Base-by-base conservation (phyloP, 35 echinoderm and acorn worm species). In the Apostichopus parvimensis region DNA sequence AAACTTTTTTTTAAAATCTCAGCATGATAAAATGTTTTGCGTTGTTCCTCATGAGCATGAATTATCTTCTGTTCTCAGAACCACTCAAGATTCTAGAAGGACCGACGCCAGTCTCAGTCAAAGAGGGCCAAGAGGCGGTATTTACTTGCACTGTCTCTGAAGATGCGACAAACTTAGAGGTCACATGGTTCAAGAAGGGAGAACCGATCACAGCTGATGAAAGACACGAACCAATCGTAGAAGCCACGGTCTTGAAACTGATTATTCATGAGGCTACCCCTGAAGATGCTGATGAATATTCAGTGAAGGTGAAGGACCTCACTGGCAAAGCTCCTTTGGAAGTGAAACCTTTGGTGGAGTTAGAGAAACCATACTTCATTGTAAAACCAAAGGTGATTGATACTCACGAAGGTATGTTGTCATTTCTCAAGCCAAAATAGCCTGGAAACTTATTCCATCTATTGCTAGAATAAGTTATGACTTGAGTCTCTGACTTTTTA, bases 221-320 rank as follows among this genome's bases (percentile, higher is more conserved):
- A 68, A 18, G 89, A 23, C 73, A 91, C 25, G 89, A 78, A 52
- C 14, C 77, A 52, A 79, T 79, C 54, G 72, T 91, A 5, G 89
- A 91, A 60, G 89, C 72, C 18, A 77, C 89, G 0, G 73, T 78
- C 53, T 53, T 91, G 75, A 79, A 78, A 15, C 20, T 91, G 55
- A 91, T 79, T 79, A 91, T 91, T 79, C 71, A 56, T 91, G 89
- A 91, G 13, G 55, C 89, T n/a, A 77, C 57, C 21, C 58, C 80
- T 59, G 92, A 96, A 13, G 97, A 99, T 87, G 91, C 87, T 60
- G 95, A 82, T 15, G 91, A 96, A 64, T 99, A 99, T 77, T 94
- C 95, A 52, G 91, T 96, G n/a, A 89, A 90, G 23, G 93, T 96
- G 17, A 95, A 95, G 28, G 83, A 94, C 64, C 79, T 87, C 0